Conservation (phyloP, 2,797 vertebrate species). For the Erethizon dorsatum region DNA sequence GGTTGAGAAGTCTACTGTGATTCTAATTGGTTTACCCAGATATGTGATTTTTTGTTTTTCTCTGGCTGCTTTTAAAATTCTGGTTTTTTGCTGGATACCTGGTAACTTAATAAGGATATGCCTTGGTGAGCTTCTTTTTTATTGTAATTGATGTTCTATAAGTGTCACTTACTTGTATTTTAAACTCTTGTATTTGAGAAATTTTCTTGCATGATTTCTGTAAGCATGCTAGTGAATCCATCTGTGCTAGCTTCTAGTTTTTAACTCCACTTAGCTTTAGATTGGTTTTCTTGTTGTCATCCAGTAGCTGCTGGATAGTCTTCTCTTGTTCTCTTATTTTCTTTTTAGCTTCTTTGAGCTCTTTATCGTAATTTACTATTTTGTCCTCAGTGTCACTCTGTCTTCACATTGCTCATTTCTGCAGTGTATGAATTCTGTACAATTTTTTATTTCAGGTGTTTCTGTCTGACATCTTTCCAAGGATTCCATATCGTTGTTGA, state of each 20-base stretch:
- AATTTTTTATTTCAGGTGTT: background rate
- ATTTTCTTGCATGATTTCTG: background rate
- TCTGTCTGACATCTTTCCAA: background rate
- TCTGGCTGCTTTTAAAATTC: background rate
- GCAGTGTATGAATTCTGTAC: background rate
- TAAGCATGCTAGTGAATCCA: background rate
- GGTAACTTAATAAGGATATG: background rate
- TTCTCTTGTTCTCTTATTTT: background rate
- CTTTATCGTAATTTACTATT: background rate
- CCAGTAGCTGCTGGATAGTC: background rate
- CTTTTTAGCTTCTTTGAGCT: background rate
- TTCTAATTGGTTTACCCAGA: background rate
- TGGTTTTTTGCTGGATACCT: background rate
- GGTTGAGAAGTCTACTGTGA: background rate
- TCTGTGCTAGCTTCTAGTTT: background rate
- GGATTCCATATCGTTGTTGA: background rate
- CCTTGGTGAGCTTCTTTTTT: background rate
- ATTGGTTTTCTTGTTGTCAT: background rate
- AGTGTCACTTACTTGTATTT: background rate
- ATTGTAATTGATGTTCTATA: background rate
- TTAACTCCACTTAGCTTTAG: background rate
- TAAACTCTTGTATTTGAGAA: background rate
- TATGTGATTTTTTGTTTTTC: background rate
- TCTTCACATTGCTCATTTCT: background rate
- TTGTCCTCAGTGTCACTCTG: background rate